These are phyloP conservation scores for Polypterus senegalus DNA, from an alignment of 2,113 vertebrate species.

Conservation along the genomic window DNA sequence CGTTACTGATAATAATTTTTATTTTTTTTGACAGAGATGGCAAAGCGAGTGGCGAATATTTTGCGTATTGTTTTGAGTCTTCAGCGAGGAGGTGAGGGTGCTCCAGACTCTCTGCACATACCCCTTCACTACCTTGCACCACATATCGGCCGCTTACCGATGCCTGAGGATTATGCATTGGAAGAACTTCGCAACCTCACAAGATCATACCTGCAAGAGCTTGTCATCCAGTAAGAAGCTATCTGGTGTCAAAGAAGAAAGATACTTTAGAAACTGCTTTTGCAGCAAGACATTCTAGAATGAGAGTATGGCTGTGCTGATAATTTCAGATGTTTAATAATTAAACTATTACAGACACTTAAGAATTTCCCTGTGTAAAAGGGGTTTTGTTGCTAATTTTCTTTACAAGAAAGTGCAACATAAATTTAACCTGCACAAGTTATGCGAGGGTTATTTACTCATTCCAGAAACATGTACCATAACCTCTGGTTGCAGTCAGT, in stretches of 20 bases:
- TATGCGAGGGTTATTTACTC: too few species aligned
- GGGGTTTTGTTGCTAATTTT: too few species aligned
- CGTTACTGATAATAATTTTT: too few species aligned
- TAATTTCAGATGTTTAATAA: too few species aligned
- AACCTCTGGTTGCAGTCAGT: too few species aligned
- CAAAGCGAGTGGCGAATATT: constrained; percentile 82
- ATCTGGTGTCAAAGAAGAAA: background rate
- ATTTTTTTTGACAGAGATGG: constrained; percentile 69
- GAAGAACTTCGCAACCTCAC: constrained; percentile 85
- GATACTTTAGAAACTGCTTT: background rate
- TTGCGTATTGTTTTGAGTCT: constrained; percentile 75
- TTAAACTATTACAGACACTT: too few species aligned
- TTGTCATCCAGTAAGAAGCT: constrained; percentile 50
- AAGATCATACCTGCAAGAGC: constrained; percentile 74
- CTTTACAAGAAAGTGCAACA: too few species aligned
- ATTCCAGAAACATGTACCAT: too few species aligned
- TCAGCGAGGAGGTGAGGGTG: constrained; percentile 53
- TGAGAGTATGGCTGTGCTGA: too few species aligned
- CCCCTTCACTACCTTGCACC: constrained; percentile 69
- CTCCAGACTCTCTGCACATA: constrained; percentile 35
- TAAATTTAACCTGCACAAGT: too few species aligned
- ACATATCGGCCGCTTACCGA: constrained; percentile 72
- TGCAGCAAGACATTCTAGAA: too few species aligned
- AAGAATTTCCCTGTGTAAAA: too few species aligned
- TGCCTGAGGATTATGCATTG: constrained; percentile 90